Evolutionary conservation across 2,797 vertebrate genomes (phyloP).

Genomic region (Mormyrops attenuatus): DNA sequence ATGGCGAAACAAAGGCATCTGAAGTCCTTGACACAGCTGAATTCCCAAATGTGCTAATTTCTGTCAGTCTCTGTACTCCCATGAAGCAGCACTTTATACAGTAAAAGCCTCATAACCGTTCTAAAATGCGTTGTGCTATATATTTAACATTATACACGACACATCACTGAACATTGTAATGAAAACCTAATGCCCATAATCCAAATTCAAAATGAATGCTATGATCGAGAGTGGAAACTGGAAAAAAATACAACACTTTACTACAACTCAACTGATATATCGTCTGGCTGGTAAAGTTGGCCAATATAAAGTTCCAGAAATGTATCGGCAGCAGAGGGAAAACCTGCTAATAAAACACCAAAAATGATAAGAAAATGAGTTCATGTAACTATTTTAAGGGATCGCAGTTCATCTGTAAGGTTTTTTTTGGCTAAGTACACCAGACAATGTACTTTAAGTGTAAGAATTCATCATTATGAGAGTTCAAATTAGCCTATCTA

Average conservation of each 20-base stretch:
- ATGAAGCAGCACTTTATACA: not conserved
- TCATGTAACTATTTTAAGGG: not conserved
- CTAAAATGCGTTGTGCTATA: not conserved
- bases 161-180: not conserved
- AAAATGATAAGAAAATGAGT: not conserved
- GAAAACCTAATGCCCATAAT: not conserved
- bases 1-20: too few relatives aligned
- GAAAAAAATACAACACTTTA: not conserved
- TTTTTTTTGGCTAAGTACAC: not conserved
- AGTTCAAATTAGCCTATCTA: not conserved
- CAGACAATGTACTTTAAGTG: not conserved
- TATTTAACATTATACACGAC: not conserved
- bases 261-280: not conserved
- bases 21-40: not conserved
- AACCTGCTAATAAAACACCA: not conserved
- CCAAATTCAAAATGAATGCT: not conserved
- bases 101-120: not conserved
- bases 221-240: not conserved
- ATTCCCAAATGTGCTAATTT: not conserved
- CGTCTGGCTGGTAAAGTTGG: not conserved
- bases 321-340: not conserved
- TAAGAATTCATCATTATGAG: not conserved
- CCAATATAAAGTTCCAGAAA: not conserved
- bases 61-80: not conserved
- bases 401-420: not conserved